Percentiles rank a stretch among this genome's conserved stretches.
Evolutionary conservation across 1,140 invertebrate genomes (phyloP).

Genomic region (Drosophila cardini): DNA sequence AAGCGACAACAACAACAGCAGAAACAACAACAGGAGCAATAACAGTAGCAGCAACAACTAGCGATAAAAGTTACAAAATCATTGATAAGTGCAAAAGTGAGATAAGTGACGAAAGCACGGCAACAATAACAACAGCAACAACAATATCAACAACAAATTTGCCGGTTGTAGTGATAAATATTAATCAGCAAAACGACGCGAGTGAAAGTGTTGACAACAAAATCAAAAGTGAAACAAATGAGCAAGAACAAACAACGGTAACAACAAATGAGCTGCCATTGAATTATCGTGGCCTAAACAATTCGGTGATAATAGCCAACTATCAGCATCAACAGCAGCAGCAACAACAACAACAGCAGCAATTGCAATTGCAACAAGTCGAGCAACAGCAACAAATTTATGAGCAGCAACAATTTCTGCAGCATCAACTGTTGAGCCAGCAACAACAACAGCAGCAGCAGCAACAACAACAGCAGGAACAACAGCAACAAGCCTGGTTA

Average conservation of each 20-base stretch:
- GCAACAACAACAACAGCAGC: constrained; percentile 51
- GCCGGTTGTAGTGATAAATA: constrained; percentile 65
- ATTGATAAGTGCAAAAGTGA: constrained; percentile 61
- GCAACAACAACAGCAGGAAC: constrained; percentile 29
- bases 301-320: constrained; percentile 76
- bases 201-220: constrained; percentile 79
- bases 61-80: constrained; percentile 56
- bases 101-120: constrained; percentile 51
- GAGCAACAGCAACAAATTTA: constrained; percentile 47
- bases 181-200: constrained; percentile 63
- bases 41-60: constrained; percentile 27
- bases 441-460: constrained; percentile 38
- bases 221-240: constrained; percentile 66
- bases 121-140: constrained; percentile 22
- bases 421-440: constrained; percentile 51
- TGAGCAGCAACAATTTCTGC: constrained; percentile 58
- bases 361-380: constrained; percentile 54
- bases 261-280: constrained; percentile 29
- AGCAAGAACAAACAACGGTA: constrained; percentile 37
- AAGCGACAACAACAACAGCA: constrained; percentile 18
- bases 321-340: constrained; percentile 68
- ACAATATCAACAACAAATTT: constrained; percentile 38
- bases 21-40: constrained; percentile 19
- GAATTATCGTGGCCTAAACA: constrained; percentile 67
- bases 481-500: constrained; percentile 47